Evolutionary conservation across 2,797 vertebrate genomes (phyloP).

Genomic region (Poeciliopsis paucimaculata): DNA sequence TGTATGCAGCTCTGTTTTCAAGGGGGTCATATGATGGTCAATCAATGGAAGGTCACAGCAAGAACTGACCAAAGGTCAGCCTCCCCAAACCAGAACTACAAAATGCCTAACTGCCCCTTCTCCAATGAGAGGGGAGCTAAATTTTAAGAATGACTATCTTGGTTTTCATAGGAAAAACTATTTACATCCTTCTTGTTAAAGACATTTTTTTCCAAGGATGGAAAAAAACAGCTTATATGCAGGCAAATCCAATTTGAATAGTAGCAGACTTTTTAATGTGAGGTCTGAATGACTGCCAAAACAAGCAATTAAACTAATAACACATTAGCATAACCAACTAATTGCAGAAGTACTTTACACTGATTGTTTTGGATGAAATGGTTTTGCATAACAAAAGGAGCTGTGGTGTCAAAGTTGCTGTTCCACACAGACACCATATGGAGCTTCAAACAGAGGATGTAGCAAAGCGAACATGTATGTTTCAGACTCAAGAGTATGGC

Average conservation of each 20-base stretch:
- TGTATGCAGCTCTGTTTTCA: slow-evolving; percentile 52
- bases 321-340: slow-evolving; percentile 50
- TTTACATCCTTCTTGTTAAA: slow-evolving; percentile 11
- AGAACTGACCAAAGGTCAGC: slow-evolving; percentile 68
- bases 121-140: slow-evolving; percentile 47
- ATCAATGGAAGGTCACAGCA: slow-evolving; percentile 79
- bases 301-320: slow-evolving; percentile 63
- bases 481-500: slow-evolving; percentile 59
- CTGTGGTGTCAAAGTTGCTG: slow-evolving; percentile 64
- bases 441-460: slow-evolving; percentile 55
- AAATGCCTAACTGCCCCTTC: slow-evolving; percentile 51
- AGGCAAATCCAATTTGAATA: slow-evolving; percentile 26
- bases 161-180: slow-evolving; percentile 39
- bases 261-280: slow-evolving; percentile 27
- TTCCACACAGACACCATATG: slow-evolving; percentile 49
- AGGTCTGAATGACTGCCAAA: slow-evolving; percentile 44
- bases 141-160: slow-evolving; percentile 49
- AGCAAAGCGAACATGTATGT: slow-evolving; percentile 59
- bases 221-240: slow-evolving; percentile 29
- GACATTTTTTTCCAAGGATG: background rate
- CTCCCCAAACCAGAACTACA: slow-evolving; percentile 61
- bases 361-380: slow-evolving; percentile 56
- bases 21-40: slow-evolving; percentile 81
- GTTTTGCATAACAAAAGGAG: slow-evolving; percentile 50
- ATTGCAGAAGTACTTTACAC: slow-evolving; percentile 52